Evolutionary conservation across 2,113 vertebrate species (phyloP), one percentile per base, ranked within the genome.

Genomic region (Megaceryle maxima): DNA sequence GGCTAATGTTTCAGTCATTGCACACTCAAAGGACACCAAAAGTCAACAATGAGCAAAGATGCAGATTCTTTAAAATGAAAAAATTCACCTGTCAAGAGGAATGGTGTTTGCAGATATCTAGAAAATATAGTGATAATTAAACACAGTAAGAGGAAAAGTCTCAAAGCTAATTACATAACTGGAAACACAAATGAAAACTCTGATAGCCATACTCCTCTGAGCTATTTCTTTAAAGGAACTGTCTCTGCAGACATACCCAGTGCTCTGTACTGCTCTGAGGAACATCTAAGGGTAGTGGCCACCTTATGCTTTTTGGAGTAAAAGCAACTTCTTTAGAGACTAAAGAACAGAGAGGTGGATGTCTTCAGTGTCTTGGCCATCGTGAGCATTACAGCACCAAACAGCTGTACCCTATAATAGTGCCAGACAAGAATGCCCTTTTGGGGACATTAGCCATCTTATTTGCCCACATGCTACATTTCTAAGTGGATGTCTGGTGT

Each of bases 321-420:
- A 74, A 62, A 21, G 11, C 26, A 73, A n/a, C 37, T 12, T 64
- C 24, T 60, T 74, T 22, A 53, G 48, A 51, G 16, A 81, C 37
- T 56, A 13, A 77, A 70, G 24, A 63, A 59, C 31, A 35, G 39
- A 28, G 46, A 31, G 5, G 6, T 9, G 28, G 25, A 33, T 57
- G 11, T 39, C 53, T 89, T 35, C 57, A 79, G 35, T 10, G 7
- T 11, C 46, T 59, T 56, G 81, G 51, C 25, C 26, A 33, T 51
- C 8, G 1, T 1, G 0, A 50, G 7, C 4, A 0, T n/a, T 81
- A 19, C 0, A 84, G n/a, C 22, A 51, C 18, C 18, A n/a, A 74
- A 62, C 37, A 84, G 16, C 39, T 83, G 11, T 26, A 20, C 18
- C 69, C 57, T 19, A 8, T 11, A 76, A 48, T 3, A 2, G 24